Base-by-base conservation (phyloP, 2,113 vertebrate species). In the Bubalus kerabau region DNA sequence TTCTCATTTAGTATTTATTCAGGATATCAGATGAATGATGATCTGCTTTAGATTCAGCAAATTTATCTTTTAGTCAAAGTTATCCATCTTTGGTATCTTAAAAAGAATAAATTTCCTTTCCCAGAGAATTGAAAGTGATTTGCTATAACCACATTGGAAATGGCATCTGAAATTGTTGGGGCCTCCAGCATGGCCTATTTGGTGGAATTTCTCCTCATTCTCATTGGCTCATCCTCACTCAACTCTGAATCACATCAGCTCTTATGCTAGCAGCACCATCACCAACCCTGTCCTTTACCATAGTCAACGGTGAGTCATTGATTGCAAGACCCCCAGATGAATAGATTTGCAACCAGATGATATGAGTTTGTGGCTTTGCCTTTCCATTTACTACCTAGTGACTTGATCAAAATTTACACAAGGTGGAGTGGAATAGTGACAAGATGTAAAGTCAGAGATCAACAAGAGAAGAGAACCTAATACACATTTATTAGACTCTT, bases 1-100 rank as follows among this genome's bases (percentile, higher is more conserved):
- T 87, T 97, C 54, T 94, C n/a, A 82, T 56, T 89, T 91, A 56
- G 23, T 87, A 57, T 92, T 74, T 96, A 60, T 87, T 95, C 28
- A 67, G 87, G 46, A 43, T n/a, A 78, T 64, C 23, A 76, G 59
- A 54, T 52, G 40, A 82, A 91, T 7, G 6, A 59, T 62, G 30
- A 76, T 87, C 54, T 84, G 16, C 60, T 87, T 78, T 59, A 82
- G 48, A 84, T 94, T 91, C 7, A 12, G 36, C 16, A 94, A 46
- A 30, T 83, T 48, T 57, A 54, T 59, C 40, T 83, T 97, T 91
- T 48, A 43, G 36, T 67, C 6, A 60, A 95, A 91, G 3, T 50
- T 84, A n/a, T 36, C 30, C 23, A 12, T 36, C 23, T 57, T 26
- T 48, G 36, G 4, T 46, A 71, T 78, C 46, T 95, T 67, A 88